Base-by-base conservation (phyloP, 2,888 invertebrate genomes). In the Polydrusus tereticollis region DNA sequence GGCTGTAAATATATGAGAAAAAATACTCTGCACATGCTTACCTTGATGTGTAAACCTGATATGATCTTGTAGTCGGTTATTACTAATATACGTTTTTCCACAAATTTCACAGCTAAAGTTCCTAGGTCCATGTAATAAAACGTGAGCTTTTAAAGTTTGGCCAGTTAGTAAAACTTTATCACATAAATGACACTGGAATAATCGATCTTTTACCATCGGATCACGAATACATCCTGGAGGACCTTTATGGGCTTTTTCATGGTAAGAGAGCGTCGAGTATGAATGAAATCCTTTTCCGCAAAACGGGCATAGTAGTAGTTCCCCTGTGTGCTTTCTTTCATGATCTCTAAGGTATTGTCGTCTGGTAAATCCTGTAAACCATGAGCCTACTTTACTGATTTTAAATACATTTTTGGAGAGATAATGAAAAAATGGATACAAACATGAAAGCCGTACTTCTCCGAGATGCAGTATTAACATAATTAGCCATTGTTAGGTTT, bases 101-200 rank as follows among this genome's bases (percentile, higher is more conserved):
- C 76, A 76, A 57, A 76, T 74, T 52, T 76, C 75, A 62, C 76
- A 76, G 36, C 68, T 75, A 43, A 75, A 75, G 45, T 76, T 76
- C 26, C 50, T 68, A 16, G 74, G 74, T 23, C 75, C 76, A 47
- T 76, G 76, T 26, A 76, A 21, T 18, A 76, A 67, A 23, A 73
- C 63, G 50, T 77, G 77, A 12, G 74, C 47, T 41, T 76, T 74
- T 29, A 77, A 64, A 6, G 77, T 73, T n/a, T 74, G 67, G 8
- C 76, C 75, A 18, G 73, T 77, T 8, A 73, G 58, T 7, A 77
- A 41, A 3, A 69, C 59, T 60, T 77, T 75, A 43, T 72, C 69
- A 66, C 77, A 77, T 55, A 76, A 12, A 20, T 74, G 59, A 64
- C 77, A 77, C 26, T 58, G 68, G 36, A 52, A 76, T 16, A 63